These are phyloP conservation scores for Embidobia sp. DNA, from an alignment of 2,888 invertebrate genomes.

Conservation along the genomic window DNA sequence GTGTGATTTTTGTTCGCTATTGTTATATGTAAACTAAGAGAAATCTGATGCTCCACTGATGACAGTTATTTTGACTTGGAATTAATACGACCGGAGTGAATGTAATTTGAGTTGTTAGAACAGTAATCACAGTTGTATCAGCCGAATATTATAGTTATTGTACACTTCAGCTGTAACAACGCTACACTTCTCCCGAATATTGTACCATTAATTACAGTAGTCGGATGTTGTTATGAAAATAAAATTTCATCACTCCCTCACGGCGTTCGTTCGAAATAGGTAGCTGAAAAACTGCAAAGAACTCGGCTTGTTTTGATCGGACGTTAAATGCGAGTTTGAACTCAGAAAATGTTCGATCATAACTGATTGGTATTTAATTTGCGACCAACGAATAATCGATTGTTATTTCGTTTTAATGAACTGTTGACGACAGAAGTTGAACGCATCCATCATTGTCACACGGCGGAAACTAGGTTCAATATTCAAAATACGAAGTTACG, in stretches of 20 bases:
- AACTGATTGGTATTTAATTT: no score
- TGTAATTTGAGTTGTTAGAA: conserved; percentile 43
- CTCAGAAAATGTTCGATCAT: no score
- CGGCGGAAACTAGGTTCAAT: conserved; percentile 15
- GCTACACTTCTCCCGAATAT: conserved; percentile 17
- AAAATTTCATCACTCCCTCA: conserved; percentile 1
- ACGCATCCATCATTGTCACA: conserved; percentile 13
- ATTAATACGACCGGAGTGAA: conserved; percentile 30
- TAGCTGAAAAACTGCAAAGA: no score
- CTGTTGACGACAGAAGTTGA: neutral
- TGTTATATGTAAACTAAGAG: conserved; percentile 19
- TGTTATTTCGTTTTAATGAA: no score
- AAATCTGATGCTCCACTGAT: conserved; percentile 26
- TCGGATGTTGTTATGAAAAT: neutral
- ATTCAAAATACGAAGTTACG: conserved; percentile 32
- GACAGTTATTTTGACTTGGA: conserved; percentile 39
- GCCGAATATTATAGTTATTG: conserved; percentile 29
- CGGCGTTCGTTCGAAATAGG: no score
- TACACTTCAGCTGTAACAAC: conserved; percentile 7
- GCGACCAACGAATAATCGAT: no score
- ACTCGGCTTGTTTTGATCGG: no score
- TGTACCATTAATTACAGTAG: conserved; percentile 7
- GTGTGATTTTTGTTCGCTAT: neutral
- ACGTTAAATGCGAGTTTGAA: no score
- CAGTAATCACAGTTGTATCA: conserved; percentile 36